Conservation (phyloP, 2,888 invertebrate genomes). For the Diarsia brunnea region DNA sequence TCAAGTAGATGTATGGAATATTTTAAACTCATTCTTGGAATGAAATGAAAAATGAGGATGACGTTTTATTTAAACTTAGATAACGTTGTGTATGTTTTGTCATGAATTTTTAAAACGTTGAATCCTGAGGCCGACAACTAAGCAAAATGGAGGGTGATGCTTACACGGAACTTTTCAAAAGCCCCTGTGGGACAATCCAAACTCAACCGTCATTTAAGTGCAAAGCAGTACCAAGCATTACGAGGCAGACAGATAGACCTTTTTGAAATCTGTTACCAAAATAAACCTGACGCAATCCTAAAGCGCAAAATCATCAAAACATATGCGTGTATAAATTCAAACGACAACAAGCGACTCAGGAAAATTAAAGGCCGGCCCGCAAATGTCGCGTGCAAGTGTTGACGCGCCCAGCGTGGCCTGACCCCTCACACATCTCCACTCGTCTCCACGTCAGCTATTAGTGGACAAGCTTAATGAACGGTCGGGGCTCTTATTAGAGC, state of each 20-base stretch:
- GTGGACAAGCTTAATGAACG: slow-evolving; percentile 65
- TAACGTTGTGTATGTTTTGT: neutral
- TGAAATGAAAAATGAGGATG: neutral
- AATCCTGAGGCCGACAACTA: neutral
- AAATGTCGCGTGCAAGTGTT: slow-evolving; percentile 75
- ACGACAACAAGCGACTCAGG: slow-evolving; percentile 72
- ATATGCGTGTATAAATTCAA: slow-evolving; percentile 66
- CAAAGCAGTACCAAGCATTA: slow-evolving; percentile 48
- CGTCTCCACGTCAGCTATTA: slow-evolving; percentile 30
- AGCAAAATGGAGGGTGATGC: slow-evolving; percentile 14
- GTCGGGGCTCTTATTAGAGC: slow-evolving; percentile 64
- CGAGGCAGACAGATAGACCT: slow-evolving; percentile 47
- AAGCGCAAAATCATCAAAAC: slow-evolving; percentile 68
- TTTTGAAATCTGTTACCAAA: slow-evolving; percentile 61
- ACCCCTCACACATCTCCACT: slow-evolving; percentile 61
- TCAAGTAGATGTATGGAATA: slow-evolving; percentile 4
- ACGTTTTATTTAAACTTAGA: neutral
- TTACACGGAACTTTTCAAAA: slow-evolving; percentile 30
- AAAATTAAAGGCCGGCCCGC: slow-evolving; percentile 72
- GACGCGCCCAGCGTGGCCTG: slow-evolving; percentile 67
- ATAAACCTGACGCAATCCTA: slow-evolving; percentile 59
- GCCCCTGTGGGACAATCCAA: slow-evolving; percentile 12
- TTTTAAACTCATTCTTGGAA: slow-evolving; percentile 4
- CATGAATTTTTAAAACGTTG: neutral
- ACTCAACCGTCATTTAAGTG: slow-evolving; percentile 56